Percentiles rank a stretch among this genome's conserved stretches.
These are phyloP conservation scores for Excalfactoria chinensis DNA, from an alignment of 2,113 vertebrate species.

Conservation along the genomic window DNA sequence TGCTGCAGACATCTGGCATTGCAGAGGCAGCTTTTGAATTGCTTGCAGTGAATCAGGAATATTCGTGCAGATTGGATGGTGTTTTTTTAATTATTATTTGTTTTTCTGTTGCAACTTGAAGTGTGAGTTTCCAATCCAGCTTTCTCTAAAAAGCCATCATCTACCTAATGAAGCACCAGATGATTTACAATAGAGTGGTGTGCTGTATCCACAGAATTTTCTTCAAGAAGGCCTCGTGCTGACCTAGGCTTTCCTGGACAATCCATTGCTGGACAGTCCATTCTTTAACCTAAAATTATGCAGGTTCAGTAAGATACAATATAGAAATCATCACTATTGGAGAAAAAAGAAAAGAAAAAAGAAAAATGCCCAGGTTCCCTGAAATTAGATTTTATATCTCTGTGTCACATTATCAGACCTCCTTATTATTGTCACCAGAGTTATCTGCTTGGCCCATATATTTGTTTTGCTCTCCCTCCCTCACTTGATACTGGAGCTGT, in stretches of 20 bases:
- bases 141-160: background rate
- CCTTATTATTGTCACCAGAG: constrained; percentile 45
- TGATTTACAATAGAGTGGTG: background rate
- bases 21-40: background rate
- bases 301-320: background rate
- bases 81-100: too few species aligned
- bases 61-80: background rate
- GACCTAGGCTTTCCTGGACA: background rate
- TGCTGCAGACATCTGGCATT: background rate
- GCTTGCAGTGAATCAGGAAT: background rate
- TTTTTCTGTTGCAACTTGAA: background rate
- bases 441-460: constrained; percentile 47
- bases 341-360: background rate
- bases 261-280: background rate
- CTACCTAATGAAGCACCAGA: background rate
- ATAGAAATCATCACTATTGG: background rate
- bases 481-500: constrained; percentile 43
- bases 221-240: background rate
- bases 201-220: background rate
- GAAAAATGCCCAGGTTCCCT: background rate
- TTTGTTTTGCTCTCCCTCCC: constrained; percentile 52
- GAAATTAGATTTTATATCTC: constrained; percentile 32
- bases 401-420: constrained; percentile 44
- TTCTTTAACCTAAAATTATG: background rate
- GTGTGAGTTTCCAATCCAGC: background rate